A percentile compares a stretch with the other conserved stretches of the same genome.
These are phyloP conservation scores for Pristiophorus japonicus DNA, from an alignment of 2,113 vertebrate genomes.

Conservation along the genomic window DNA sequence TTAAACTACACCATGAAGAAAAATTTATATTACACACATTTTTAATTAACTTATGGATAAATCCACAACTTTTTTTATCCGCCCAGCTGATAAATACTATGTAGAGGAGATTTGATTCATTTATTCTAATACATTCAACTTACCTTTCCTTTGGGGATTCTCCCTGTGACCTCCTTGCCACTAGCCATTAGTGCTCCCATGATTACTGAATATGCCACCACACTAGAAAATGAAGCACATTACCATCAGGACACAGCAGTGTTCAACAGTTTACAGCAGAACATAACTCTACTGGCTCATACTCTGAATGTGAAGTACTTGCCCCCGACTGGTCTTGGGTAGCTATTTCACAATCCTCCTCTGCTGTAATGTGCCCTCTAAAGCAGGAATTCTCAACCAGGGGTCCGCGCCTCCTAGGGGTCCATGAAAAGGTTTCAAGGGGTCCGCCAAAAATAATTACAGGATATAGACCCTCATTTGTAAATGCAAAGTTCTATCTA, in stretches of 20 bases:
- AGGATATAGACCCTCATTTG: no score
- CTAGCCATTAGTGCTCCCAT: slow-evolving; percentile 96
- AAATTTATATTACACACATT: neutral
- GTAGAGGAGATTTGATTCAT: neutral
- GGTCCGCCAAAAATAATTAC: no score
- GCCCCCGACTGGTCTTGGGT: neutral
- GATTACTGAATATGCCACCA: slow-evolving; percentile 90
- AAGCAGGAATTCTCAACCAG: neutral
- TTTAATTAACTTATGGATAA: neutral
- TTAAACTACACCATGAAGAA: neutral
- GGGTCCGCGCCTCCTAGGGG: no score
- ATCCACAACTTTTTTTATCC: neutral
- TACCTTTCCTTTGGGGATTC: slow-evolving; percentile 95
- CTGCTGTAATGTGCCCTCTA: neutral
- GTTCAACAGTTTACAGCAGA: neutral
- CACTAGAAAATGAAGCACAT: slow-evolving; percentile 53
- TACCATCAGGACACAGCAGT: neutral
- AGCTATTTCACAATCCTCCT: neutral
- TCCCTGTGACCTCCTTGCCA: slow-evolving; percentile 85
- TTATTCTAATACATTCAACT: slow-evolving; percentile 29
- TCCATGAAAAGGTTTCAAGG: no score
- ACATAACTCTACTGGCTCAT: neutral
- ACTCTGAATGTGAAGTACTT: neutral
- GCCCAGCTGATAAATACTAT: neutral
- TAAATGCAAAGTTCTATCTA: no score